Base-by-base conservation (phyloP, 2,113 vertebrate species). In the Xyliphius kryptos region DNA sequence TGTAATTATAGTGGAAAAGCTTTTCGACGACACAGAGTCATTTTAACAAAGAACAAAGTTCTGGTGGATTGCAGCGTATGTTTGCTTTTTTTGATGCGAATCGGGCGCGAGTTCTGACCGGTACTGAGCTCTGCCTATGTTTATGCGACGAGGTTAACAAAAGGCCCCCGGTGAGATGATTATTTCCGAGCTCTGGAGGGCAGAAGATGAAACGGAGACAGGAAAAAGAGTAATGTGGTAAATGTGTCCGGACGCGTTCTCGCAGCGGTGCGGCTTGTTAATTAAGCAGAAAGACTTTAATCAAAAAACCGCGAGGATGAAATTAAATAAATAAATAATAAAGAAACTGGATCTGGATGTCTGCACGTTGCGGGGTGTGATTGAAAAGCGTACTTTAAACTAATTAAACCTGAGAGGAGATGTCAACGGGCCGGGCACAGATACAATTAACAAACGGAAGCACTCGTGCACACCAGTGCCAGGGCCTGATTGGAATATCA, bases 261-360 rank as follows among this genome's bases (percentile, higher is more conserved):
- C 73, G 69, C 54, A 54, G 47, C 16, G 48, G 47, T 56, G 48
- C 40, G 9, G 63, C 49, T 71, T 44, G 59, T 66, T 70, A 75
- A 75, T 75, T 75, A 70, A 40, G 44, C 58, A 63, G 59, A 62
- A 63, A 56, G 50, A 47, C 63, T 70, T 72, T 67, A 72, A 70
- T 72, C 67, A 54, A 50, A 55, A 72, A 72, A 68, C 49, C 17
- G 37, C 47, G 63, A 63, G 52, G 52, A 46, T 63, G 17, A 49
- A 52, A 59, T 49, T 49, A 50, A 17, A 15, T 17, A 44, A n/a
- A 17, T 6, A 26, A 22, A 59, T n/a, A 56, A 43, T 26, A 21
- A 32, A 44, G 13, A 52, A 19, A 56, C 54, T 26, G 37, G 14
- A n/a, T n/a, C 54, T 63, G 58, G 52, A 17, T 2, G 36, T 41